A percentile compares a stretch with the other conserved stretches of the same genome.
phyloP scores from a whole-genome alignment of 2,888 invertebrate species.

The Tachina grossa region DNA sequence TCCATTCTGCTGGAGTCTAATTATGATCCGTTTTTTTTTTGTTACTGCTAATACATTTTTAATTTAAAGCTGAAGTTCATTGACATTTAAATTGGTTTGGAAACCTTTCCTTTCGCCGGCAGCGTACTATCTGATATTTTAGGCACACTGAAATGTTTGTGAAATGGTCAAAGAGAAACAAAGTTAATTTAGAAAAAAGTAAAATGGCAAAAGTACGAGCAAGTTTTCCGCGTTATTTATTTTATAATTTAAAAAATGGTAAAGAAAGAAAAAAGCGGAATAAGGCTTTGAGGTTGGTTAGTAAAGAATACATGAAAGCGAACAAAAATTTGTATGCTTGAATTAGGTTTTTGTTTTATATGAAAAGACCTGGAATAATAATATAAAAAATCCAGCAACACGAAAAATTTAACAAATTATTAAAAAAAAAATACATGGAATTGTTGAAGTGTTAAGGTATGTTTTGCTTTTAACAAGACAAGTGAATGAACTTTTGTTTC shows the following conservation, averaged over 20 bases:
- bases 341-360: conserved; percentile 6
- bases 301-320: neutral
- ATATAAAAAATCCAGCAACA: neutral
- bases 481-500: conserved; percentile 60
- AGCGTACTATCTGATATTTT: neutral
- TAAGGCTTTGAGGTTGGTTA: conserved; percentile 38
- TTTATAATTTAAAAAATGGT: conserved; percentile 27
- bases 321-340: neutral
- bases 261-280: neutral
- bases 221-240: neutral
- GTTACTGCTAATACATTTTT: neutral
- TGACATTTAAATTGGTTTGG: neutral
- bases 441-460: neutral
- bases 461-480: neutral
- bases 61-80: neutral
- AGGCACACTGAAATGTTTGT: neutral
- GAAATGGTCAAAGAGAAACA: neutral
- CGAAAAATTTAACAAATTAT: neutral
- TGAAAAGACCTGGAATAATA: neutral
- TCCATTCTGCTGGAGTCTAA: neutral
- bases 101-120: neutral
- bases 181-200: neutral
- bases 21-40: neutral
- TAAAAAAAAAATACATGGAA: neutral
- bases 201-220: conserved; percentile 8